Evolutionary conservation across 2,888 invertebrate genomes (phyloP).

Genomic region (Drosophila monieri): DNA sequence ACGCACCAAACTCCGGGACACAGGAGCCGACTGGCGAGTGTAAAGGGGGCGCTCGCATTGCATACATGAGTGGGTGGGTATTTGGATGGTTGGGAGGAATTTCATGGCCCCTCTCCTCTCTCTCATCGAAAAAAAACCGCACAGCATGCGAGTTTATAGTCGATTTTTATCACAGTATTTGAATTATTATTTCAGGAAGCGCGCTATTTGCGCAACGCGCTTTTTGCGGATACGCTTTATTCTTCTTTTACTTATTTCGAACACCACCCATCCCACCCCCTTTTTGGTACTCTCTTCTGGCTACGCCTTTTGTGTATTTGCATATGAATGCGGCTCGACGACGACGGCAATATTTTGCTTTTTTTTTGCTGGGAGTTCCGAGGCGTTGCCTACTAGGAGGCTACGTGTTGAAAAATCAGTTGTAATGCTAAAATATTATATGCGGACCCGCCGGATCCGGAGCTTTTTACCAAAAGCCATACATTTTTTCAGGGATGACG

Average conservation of each 20-base stretch:
- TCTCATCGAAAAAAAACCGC: conserved; percentile 11
- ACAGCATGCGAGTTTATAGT: conserved; percentile 74
- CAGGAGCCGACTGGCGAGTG: conserved; percentile 1
- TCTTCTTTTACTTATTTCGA: conserved; percentile 27
- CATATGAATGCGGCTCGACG: conserved; percentile 75
- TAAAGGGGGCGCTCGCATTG: conserved; percentile 42
- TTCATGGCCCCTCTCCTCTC: neutral
- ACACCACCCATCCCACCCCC: neutral
- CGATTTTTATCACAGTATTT: conserved; percentile 81
- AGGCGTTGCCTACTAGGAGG: conserved; percentile 59
- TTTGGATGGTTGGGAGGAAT: conserved; percentile 28
- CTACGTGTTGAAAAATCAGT: conserved; percentile 74
- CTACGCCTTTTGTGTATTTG: conserved; percentile 72
- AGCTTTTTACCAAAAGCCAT: conserved; percentile 13
- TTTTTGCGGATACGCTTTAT: conserved; percentile 73
- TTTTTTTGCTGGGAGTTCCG: conserved; percentile 34
- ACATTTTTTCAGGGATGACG: conserved; percentile 46
- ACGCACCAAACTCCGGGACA: conserved; percentile 59
- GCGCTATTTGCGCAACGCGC: conserved; percentile 82
- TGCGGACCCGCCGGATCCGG: conserved; percentile 31
- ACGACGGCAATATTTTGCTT: conserved; percentile 56
- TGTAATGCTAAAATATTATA: conserved; percentile 78
- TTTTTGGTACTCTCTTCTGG: conserved; percentile 23
- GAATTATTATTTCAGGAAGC: conserved; percentile 83
- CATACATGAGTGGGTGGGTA: conserved; percentile 41